phyloP scores from a whole-genome alignment of 2,888 invertebrate genomes.

The Craniophora ligustri region DNA sequence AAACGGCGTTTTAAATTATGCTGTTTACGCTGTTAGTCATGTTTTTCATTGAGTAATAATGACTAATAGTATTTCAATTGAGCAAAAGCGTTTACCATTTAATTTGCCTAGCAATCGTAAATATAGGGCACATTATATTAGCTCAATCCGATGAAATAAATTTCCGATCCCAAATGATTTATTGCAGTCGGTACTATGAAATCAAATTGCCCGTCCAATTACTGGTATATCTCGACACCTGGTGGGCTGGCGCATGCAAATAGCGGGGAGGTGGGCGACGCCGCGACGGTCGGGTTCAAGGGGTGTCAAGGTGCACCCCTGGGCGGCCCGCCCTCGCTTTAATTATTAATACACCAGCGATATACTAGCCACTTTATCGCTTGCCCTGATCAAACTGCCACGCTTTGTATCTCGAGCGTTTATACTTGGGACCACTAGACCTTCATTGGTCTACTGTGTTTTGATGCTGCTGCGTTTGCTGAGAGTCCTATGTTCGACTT shows the following conservation, averaged over 20 bases:
- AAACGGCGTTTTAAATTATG: conserved; percentile 30
- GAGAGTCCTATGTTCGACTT: too few species aligned
- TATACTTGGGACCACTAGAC: too few species aligned
- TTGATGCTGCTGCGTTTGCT: too few species aligned
- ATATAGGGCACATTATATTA: conserved; percentile 24
- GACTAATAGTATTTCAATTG: conserved; percentile 35
- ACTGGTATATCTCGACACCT: conserved; percentile 63
- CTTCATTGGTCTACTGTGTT: too few species aligned
- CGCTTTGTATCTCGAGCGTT: conserved; percentile 41
- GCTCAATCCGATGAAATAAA: conserved; percentile 23
- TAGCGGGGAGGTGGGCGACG: conserved; percentile 50
- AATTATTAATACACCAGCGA: conserved; percentile 66
- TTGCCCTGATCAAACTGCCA: conserved; percentile 38
- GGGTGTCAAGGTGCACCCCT: conserved; percentile 69
- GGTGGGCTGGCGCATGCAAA: conserved; percentile 59
- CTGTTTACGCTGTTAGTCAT: conserved; percentile 12
- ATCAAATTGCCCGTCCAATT: conserved; percentile 61
- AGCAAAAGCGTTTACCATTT: conserved; percentile 19
- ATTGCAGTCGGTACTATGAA: conserved; percentile 47
- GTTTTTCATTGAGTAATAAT: conserved; percentile 4
- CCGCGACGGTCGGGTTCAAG: conserved; percentile 59
- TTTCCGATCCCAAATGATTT: conserved; percentile 39
- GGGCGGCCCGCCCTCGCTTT: conserved; percentile 56
- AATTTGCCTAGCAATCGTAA: conserved; percentile 30
- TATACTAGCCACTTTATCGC: conserved; percentile 54